Conservation (phyloP, 2,797 vertebrate genomes). For the Enteromius afrohamiltoni region DNA sequence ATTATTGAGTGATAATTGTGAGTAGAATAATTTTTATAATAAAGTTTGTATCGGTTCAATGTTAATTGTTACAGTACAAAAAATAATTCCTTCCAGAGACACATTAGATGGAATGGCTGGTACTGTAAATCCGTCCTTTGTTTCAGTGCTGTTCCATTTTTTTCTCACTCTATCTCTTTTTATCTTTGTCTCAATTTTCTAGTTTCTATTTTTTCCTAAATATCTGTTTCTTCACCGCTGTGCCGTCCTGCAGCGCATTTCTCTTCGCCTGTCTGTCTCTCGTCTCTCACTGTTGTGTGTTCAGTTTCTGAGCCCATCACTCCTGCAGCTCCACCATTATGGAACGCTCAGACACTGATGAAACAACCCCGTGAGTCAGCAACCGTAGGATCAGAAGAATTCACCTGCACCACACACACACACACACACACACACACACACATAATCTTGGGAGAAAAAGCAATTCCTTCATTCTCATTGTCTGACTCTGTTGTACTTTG, state of each 20-base stretch:
- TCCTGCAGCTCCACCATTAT: constrained; percentile 38
- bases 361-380: constrained; percentile 49
- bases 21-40: not conserved
- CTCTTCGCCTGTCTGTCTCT: not conserved
- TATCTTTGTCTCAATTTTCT: constrained; percentile 24
- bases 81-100: not conserved
- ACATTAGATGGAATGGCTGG: not conserved
- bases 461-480: constrained; percentile 18
- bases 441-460: constrained; percentile 18
- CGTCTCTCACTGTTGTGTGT: constrained; percentile 20
- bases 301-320: constrained; percentile 38
- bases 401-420: not conserved
- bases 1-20: not conserved
- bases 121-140: not conserved
- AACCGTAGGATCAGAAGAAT: constrained; percentile 9
- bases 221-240: not conserved
- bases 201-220: constrained; percentile 3
- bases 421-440: not conserved
- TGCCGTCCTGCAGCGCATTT: constrained; percentile 15
- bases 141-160: constrained; percentile 9
- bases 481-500: constrained; percentile 13
- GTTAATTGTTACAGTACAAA: not conserved
- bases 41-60: not conserved
- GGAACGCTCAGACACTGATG: constrained; percentile 36
- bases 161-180: constrained; percentile 8